Evolutionary conservation across 2,888 invertebrate species (phyloP), one percentile per base, ranked within the genome.

Genomic region (Odiellus spinosus): DNA sequence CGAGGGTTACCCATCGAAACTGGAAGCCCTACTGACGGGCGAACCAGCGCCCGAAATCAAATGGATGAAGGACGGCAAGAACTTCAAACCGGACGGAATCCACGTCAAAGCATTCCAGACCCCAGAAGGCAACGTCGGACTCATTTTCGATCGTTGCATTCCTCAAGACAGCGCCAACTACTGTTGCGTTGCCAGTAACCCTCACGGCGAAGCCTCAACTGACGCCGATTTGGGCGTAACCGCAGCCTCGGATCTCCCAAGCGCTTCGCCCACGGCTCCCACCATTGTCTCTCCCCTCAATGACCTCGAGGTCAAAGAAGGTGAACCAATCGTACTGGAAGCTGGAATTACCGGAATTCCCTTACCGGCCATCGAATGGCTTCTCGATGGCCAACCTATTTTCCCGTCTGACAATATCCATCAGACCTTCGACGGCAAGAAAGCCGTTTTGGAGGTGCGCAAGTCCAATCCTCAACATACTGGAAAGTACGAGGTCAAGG

Each of bases 121-220:
- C 1, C 82, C 83, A 45, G 75, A 74, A 50, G 87, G 87, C 41
- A 86, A 80, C 64, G 87, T 87, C 65, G 87, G 87, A 63, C 66
- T 95, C 45, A 77, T 85, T 15, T 75, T 87, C 42, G 80, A 81
- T 58, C 74, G 76, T 45, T 78, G 78, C 0, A 67, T 66, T 0
- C 71, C 77, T 0, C 73, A 75, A 2, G 87, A 93, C 66, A 82
- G 80, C n/a, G 87, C 91, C 0, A 73, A 77, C 35, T 91, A 90
- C 66, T 76, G 77, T 55, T 82, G 82, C 0, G 64, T 75, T 1
- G 85, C 86, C 2, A 65, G 67, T 48, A 88, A 88, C 61, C 73
- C 76, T 34, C 75, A 77, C 56, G 88, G 88, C 1, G 73, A 76
- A 51, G 71, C 44, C 8, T 59, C 55, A 40, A 60, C 62, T 10